Evolutionary conservation across 2,113 vertebrate genomes (phyloP).

Genomic region (Callithrix jacchus): DNA sequence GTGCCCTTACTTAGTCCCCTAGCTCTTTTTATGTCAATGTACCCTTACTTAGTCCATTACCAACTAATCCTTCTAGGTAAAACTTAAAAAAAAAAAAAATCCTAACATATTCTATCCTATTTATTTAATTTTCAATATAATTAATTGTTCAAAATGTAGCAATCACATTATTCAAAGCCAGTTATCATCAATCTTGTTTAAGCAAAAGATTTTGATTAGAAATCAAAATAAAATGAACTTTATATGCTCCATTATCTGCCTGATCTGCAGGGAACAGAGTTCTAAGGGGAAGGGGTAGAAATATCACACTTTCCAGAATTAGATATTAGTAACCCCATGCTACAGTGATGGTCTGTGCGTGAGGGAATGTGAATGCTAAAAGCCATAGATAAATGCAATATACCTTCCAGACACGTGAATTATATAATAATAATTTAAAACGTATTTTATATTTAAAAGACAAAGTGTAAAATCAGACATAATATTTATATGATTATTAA

Average conservation of each 20-base stretch:
- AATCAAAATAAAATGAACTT: not conserved
- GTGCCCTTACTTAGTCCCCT: not conserved
- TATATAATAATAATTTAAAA: not conserved
- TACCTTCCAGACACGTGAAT: not conserved
- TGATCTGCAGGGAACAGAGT: not conserved
- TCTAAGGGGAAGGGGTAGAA: not conserved
- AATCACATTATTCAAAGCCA: not conserved
- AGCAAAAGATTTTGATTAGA: not conserved
- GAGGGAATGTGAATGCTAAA: not conserved
- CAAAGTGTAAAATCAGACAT: not conserved
- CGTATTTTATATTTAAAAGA: not conserved
- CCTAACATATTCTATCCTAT: not conserved
- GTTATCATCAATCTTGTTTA: not conserved
- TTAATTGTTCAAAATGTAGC: not conserved
- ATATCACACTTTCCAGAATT: not conserved
- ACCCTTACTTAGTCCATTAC: not conserved
- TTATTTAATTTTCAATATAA: conserved; percentile 7
- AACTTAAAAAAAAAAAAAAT: not conserved
- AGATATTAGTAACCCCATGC: not conserved
- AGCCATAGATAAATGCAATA: not conserved
- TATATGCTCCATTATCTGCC: not conserved
- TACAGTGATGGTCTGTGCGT: not conserved
- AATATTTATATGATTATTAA: not conserved
- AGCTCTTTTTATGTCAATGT: not conserved
- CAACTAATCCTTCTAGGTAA: not conserved